Base-by-base conservation (phyloP, 37 sponge, comb jelly and placozoan genomes). In the Ianthella basta region DNA sequence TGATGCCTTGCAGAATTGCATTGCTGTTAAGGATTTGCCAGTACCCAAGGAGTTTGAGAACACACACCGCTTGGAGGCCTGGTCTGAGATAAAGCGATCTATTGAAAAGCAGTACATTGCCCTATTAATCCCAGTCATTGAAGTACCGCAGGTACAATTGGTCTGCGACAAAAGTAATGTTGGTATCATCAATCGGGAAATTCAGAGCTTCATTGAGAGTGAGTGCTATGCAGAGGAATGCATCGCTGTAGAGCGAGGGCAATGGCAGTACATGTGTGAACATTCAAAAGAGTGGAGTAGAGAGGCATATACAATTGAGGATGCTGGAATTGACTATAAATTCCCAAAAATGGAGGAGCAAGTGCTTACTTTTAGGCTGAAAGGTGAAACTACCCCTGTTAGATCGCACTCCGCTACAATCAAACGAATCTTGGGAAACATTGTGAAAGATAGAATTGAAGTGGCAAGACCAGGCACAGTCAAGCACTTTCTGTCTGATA, bases 381-480 rank as follows among this genome's bases (percentile, higher is more conserved):
- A 70, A 34, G 72, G 72, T 20, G 72, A 70, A 34, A 70, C 72
- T 35, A 70, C 72, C 21, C 72, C 72, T 70, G 72, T 70, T 19
- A 70, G 29, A 19, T 18, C 4, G 20, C 37, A 30, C 5, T 12
- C 35, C 5, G 72, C 72, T 35, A 35, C 33, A 35, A 33, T 70
- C 36, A 27, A 33, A 4, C 5, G 10, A 12, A 35, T 70, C 5
- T 5, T 25, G 14, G 72, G 29, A 30, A 33, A 34, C 5, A 70
- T 70, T 21, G 36, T 70, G 32, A 70, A 70, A 4, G 72, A 70
- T 4, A 70, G 12, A 10, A 70, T 30, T 25, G 72, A 70, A 34
- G 72, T 83, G 20, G 55, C 25, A 35, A 37, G 84, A 12, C 84
- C 86, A 65, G 82, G 88, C 39, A 70, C 64, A 36, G 81, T 82